A percentile compares a stretch with the other conserved stretches of the same genome.
Evolutionary conservation across 2,797 vertebrate species (phyloP).

Genomic region (Chloroceryle inda): DNA sequence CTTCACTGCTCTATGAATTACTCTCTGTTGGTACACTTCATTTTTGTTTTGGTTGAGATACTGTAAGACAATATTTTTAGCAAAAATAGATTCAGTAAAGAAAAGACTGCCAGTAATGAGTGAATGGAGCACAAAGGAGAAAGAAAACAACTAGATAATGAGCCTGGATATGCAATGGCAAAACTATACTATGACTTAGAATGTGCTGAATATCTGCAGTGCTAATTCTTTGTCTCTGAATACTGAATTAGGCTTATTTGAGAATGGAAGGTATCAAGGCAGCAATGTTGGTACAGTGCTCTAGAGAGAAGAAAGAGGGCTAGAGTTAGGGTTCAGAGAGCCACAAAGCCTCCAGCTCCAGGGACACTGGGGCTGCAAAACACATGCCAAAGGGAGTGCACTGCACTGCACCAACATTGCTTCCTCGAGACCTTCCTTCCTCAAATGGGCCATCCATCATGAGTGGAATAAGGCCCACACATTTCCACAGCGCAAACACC

Average conservation of each 20-base stretch:
- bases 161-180: neutral
- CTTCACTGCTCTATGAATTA: neutral
- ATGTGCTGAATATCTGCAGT: neutral
- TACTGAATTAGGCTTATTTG: neutral
- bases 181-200: neutral
- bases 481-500: neutral
- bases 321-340: too few relatives aligned
- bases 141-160: neutral
- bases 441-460: too few relatives aligned
- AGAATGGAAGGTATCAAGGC: too few relatives aligned
- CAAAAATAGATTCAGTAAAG: neutral
- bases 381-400: too few relatives aligned
- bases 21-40: neutral
- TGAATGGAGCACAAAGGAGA: neutral
- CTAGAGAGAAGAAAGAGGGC: too few relatives aligned
- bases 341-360: too few relatives aligned
- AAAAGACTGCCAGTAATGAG: slow-evolving; percentile 16
- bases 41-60: neutral
- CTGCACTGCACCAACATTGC: too few relatives aligned
- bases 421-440: too few relatives aligned
- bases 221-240: neutral
- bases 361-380: too few relatives aligned
- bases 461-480: too few relatives aligned
- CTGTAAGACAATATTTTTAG: neutral
- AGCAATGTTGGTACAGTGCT: too few relatives aligned